Evolutionary conservation across 1,140 invertebrate genomes (phyloP), one percentile per base, ranked within the genome.

Genomic region (Neomicropteryx cornuta): DNA sequence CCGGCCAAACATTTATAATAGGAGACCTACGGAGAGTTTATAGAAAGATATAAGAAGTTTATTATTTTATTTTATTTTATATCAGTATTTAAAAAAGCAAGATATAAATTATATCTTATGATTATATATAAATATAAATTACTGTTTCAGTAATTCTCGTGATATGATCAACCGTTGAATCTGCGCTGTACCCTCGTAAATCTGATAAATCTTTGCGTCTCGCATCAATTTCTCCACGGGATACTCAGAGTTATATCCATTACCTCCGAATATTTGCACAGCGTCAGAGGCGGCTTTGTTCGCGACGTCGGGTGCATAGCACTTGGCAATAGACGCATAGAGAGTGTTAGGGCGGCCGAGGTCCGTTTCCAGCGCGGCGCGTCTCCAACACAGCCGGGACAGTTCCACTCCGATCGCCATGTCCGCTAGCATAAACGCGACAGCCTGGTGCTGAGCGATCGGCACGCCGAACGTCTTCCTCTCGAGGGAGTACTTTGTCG

Each of bases 201-300:
- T 98, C 67, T 97, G 92, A 63, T 85, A 97, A 52, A 98, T 98
- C 68, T 99, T 99, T 5, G 95, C 94, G 71, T 99, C 96, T 44
- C 95, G 73, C 92, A 98, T 97, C n/a, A 99, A 70, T 60, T 99
- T 99, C 59, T 98, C 96, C 0, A 96, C 95, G 1, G 96, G 95
- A 68, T 98, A 99, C 41, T 98, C 95, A 30, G 74, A 79, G 62
- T 98, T 98, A 66, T 95, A 99, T n/a, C 95, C 94, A 62, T 90
- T 91, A 27, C 95, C 95, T 36, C 95, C 95, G 66, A 97, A 97
- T 33, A 97, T 77, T 74, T 94, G 83, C 1, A 99, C 94, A 39
- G 94, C 93, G 68, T 98, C 92, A 13, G 89, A 72, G 10, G 95
- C 94, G 52, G 81, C 79, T 65, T 94, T 93, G 57, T 97, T 98